Evolutionary conservation across 1,140 invertebrate genomes (phyloP).

Genomic region (Heliconius eleuchia): DNA sequence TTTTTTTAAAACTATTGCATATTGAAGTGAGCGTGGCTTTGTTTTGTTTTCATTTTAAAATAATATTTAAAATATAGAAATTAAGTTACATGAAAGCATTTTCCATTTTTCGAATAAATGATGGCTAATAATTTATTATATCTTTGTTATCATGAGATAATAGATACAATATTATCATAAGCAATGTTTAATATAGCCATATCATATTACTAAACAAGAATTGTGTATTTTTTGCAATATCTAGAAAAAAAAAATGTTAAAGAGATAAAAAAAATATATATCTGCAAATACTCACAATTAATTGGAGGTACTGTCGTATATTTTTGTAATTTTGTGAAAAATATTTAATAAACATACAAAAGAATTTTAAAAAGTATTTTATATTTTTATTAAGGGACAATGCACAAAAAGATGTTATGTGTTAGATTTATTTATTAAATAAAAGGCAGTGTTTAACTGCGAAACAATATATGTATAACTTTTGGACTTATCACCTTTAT

Average conservation of each 20-base stretch:
- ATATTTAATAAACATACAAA: neutral
- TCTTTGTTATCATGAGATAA: neutral
- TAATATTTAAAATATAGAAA: too few relatives aligned
- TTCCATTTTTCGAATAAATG: neutral
- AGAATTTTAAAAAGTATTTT: too few relatives aligned
- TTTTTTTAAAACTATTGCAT: too few relatives aligned
- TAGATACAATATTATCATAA: neutral
- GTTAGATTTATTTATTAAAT: conserved; percentile 1
- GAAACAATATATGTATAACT: neutral
- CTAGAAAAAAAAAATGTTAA: neutral
- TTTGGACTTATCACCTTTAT: too few relatives aligned
- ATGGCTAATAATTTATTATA: neutral
- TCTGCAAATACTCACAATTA: neutral
- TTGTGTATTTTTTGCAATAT: too few relatives aligned
- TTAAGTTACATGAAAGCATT: too few relatives aligned
- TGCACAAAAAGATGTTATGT: neutral
- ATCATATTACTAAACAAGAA: neutral
- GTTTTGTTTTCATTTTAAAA: too few relatives aligned
- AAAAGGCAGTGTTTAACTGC: neutral
- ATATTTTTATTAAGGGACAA: neutral
- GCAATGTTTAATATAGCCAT: neutral
- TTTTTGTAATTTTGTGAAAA: neutral
- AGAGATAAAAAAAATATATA: neutral
- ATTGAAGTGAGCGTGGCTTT: too few relatives aligned
- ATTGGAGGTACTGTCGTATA: neutral